phyloP scores from a whole-genome alignment of 2,888 invertebrate genomes.

The Dione vanillae region DNA sequence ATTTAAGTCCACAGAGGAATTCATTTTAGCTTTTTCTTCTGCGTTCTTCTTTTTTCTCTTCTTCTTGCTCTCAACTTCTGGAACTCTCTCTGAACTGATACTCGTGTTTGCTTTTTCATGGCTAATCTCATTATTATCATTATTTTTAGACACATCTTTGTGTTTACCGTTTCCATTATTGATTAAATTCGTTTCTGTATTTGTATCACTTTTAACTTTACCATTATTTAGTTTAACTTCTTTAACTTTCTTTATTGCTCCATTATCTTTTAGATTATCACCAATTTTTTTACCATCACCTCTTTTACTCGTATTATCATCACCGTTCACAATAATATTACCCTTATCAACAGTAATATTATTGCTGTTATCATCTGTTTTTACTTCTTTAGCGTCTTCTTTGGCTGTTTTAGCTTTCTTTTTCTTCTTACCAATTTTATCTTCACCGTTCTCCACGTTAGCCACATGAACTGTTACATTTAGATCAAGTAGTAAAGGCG shows the following conservation, averaged over 20 bases:
- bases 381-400: conserved; percentile 13
- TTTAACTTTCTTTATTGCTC: neutral
- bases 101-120: conserved; percentile 24
- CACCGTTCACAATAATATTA: neutral
- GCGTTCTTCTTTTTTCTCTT: conserved; percentile 42
- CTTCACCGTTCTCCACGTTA: conserved; percentile 40
- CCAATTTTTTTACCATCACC: too few relatives aligned
- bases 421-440: conserved; percentile 45
- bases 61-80: conserved; percentile 40
- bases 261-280: neutral
- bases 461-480: conserved; percentile 24
- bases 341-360: conserved; percentile 4
- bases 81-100: conserved; percentile 17
- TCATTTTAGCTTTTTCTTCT: conserved; percentile 53
- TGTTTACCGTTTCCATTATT: conserved; percentile 49
- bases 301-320: neutral
- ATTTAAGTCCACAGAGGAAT: conserved; percentile 69
- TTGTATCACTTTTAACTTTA: neutral
- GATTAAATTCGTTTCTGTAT: neutral
- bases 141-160: conserved; percentile 43
- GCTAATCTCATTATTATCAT: conserved; percentile 21
- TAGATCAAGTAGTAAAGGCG: conserved; percentile 48
- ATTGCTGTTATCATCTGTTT: conserved; percentile 16
- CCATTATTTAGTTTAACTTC: neutral
- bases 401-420: conserved; percentile 43